Evolutionary conservation across 2,888 invertebrate species (phyloP), one percentile per base, ranked within the genome.

Genomic region (Conus canariensis): DNA sequence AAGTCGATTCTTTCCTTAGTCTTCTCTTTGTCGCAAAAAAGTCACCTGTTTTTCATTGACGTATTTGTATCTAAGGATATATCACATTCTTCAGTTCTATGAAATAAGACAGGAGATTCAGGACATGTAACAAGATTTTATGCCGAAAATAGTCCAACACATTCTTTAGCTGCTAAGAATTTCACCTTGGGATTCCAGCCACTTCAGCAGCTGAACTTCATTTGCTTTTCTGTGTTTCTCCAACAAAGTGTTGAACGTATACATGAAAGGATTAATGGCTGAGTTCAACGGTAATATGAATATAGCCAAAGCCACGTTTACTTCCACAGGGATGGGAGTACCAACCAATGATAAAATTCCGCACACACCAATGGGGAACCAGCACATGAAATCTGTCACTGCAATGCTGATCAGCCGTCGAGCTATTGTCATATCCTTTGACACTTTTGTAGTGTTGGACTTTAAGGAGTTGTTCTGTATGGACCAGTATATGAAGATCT

Each of bases 321-420:
- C 30, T 80, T 80, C 80, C 45, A 30, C 80, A 80, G 80, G 80
- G 30, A 80, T 30, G 30, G 80, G 45, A 14, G 19, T 45, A 80
- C 80, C 80, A 80, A 45, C 45, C 80, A 80, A 30, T 80, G 80
- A 30, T 19, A 80, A 19, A 6, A 30, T 45, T 45, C 80, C 80
- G 7, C 80, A 80, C 80, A 80, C 9, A 30, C 80, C 80, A 14
- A 45, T 7, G 30, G 80, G 80, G 45, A 80, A 80, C 80, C 80
- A 80, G 45, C 80, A 80, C 80, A 80, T 80, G 45, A 80, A 80
- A 80, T 80, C 80, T 30, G 80, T 80, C 14, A 80, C 80, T 45
- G 80, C 80, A 10, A 80, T 19, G 12, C 30, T 80, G 45, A 80
- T 80, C 80, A 80, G 16, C 45, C 80, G 30, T 45, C 45, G 80